Evolutionary conservation across 2,797 vertebrate species (phyloP), one percentile per base, ranked within the genome.

Genomic region (Trichosurus vulpecula): DNA sequence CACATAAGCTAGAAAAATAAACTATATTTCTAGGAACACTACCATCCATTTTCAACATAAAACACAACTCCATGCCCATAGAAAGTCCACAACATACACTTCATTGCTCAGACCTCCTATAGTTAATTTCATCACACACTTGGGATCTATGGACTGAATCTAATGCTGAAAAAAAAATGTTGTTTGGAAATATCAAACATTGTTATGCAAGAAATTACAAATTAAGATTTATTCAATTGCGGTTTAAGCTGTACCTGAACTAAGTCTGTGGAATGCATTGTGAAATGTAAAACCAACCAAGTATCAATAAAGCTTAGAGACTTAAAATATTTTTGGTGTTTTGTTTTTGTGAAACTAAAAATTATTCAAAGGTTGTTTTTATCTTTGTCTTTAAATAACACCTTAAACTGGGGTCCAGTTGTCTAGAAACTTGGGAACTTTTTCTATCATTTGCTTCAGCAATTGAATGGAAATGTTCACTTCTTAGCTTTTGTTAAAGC

Each of bases 251-350:
- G 94, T 99, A 99, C 90, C 98, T 99, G 99, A 99, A 98, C 98
- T 99, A 98, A 98, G 99, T 99, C 99, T 99, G 99, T 99, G 99
- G 99, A 99, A 99, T 99, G 99, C 99, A 99, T 99, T 99, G 99
- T 99, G 99, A 99, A 98, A 99, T 99, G 99, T 99, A 99, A 99
- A 99, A 99, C 99, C 99, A 98, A 95, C 95, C 98, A 97, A 98
- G 98, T 98, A 98, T 99, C 99, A 99, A 99, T 99, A 99, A 99
- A 99, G 99, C 99, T 99, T 99, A 99, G 99, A 99, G 99, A 99
- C 97, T 97, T 98, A 97, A 98, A 99, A 98, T 96, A 16, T 92
- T 89, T 61, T 8, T 1, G 4, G 91, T 94, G 90, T 97, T 97
- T 94, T 98, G 95, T 90, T 96, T 98, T 98, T 93, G 91, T 97